Evolutionary conservation across 2,113 vertebrate genomes (phyloP).

Genomic region (Lophotis ruficrista): DNA sequence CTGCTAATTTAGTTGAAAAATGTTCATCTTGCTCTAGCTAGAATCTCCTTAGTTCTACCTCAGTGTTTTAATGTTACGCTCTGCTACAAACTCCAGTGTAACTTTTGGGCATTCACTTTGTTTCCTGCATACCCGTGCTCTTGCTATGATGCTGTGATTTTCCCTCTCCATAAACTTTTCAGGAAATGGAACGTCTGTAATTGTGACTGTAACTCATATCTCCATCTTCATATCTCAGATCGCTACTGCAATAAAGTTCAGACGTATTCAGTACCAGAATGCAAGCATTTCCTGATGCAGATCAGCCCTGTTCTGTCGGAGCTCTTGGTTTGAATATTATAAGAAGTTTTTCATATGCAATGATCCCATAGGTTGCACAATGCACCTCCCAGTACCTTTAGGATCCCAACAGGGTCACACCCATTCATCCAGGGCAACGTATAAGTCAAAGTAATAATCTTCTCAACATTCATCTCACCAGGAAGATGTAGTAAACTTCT

Average conservation of each 20-base stretch:
- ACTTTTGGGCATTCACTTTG: neutral
- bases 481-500: neutral
- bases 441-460: neutral
- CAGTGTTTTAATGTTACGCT: neutral
- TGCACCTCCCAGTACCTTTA: neutral
- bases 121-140: neutral
- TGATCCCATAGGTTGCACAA: neutral
- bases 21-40: neutral
- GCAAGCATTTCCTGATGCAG: neutral
- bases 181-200: neutral
- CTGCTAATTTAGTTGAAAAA: neutral
- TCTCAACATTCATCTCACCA: neutral
- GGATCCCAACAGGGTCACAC: neutral
- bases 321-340: neutral
- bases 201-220: neutral
- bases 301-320: neutral
- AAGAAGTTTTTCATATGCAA: neutral
- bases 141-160: neutral
- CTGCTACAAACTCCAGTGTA: neutral
- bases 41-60: neutral
- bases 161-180: neutral
- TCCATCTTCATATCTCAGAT: neutral
- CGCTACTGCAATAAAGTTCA: neutral
- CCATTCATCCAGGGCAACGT: neutral
- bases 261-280: neutral